Conservation (phyloP, 2,113 vertebrate species). For the Colinus virginianus region DNA sequence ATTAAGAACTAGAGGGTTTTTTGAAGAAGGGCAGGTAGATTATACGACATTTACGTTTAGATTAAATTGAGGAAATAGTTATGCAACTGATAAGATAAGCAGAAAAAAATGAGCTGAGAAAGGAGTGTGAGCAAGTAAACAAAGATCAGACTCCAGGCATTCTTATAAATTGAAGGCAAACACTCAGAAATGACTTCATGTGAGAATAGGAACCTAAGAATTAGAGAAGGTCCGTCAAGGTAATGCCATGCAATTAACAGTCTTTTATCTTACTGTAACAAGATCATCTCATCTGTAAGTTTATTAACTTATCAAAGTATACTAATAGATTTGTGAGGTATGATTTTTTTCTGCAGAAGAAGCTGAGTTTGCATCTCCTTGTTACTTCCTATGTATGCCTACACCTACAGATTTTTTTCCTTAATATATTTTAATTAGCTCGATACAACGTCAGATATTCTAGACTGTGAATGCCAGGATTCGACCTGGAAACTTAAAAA, state of each 20-base stretch:
- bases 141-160: background rate
- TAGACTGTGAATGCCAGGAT: background rate
- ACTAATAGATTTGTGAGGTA: background rate
- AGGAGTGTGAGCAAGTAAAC: background rate
- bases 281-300: background rate
- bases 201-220: background rate
- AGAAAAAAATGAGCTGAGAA: background rate
- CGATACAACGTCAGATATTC: background rate
- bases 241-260: background rate
- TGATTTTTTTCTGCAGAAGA: background rate
- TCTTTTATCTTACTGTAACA: background rate
- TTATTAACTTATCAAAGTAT: background rate
- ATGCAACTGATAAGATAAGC: background rate
- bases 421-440: background rate
- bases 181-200: background rate
- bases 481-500: background rate
- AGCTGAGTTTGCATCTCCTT: background rate
- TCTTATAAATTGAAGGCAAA: background rate
- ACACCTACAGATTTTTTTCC: background rate
- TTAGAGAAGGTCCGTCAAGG: background rate
- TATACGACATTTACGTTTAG: background rate
- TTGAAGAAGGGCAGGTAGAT: background rate
- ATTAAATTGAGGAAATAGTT: slow-evolving; percentile 2
- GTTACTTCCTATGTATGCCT: background rate
- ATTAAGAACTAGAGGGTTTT: background rate